Base-by-base conservation (phyloP, 2,888 invertebrate genomes). In the Hemistola chrysoprasaria region DNA sequence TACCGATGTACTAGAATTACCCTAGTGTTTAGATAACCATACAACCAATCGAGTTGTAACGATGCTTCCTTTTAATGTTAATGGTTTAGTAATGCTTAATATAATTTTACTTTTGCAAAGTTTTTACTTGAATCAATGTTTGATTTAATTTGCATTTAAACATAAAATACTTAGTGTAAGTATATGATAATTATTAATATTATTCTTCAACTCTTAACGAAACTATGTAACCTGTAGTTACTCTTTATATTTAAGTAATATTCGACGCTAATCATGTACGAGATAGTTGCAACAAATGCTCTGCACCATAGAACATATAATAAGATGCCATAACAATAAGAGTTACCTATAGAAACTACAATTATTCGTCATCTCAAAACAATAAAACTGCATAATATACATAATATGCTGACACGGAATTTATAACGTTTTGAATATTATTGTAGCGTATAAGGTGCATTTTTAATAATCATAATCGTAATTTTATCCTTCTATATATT, bases 161-260 rank as follows among this genome's bases (percentile, higher is more conserved):
- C 77, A 71, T 81, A 74, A 68, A 74, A 76, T 80, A 78, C 56
- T 65, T 77, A 78, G 70, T 51, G 62, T 81, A 81, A 81, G 62
- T 47, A 57, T 81, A 42, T 20, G 80, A 74, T 59, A 55, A 55
- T 84, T 82, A 37, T 50, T 39, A 43, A 41, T 47, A 78, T 78
- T 77, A 79, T 70, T 83, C 86, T 77, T 82, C 79, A 74, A 78
- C 73, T 84, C 71, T 77, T 71, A 69, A 73, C 59, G 72, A 80
- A 76, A 75, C 68, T 79, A 79, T 81, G 65, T 86, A 86, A 80
- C 74, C 85, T 54, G 75, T 88, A 86, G 83, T 62, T 80, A 78
- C 76, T 68, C 72, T 63, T 65, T 66, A 67, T 70, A 66, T 67
- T 64, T 67, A 77, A 68, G 62, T 69, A 64, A 73, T 70, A 64